Evolutionary conservation across 2,113 vertebrate species (phyloP), one percentile per base, ranked within the genome.

Genomic region (Dicentrarchus labrax): DNA sequence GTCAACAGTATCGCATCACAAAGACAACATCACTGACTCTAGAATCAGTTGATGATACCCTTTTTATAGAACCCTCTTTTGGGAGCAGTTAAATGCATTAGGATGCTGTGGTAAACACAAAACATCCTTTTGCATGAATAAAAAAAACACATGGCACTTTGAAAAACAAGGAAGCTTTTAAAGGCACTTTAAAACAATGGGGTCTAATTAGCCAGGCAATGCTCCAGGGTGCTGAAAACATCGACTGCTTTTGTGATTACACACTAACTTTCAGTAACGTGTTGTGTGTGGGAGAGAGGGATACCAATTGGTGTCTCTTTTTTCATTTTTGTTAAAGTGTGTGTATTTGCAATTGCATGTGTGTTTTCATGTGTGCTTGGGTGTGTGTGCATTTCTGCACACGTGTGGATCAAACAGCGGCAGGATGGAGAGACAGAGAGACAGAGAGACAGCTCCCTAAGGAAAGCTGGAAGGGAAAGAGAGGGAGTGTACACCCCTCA

Each of bases 151-250:
- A 88, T 80, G 80, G 79, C 50, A 74, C 86, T 87, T 92, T 93
- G 86, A 92, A 93, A 93, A 94, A 87, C 84, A 89, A 87, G 93
- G 88, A 93, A 89, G 91, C 90, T 94, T 95, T 94, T 92, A 94
- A 93, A 93, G 87, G 67, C 89, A 92, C 92, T 94, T 93, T 91
- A 88, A 90, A 92, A 94, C 91, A 93, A 94, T 92, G 89, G 89
- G 84, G 78, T 93, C 90, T 95, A 93, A 94, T 95, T 93, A 94
- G 88, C 76, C 77, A 90, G 90, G 89, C 92, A 92, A 92, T 90
- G 92, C 91, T 93, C 90, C 86, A 83, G 90, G 92, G 91, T 88
- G 78, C 75, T 87, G 82, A 91, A 92, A 92, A 92, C 90, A 92
- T 88, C 38, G 86, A 90, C 89, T 88, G 91, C 86, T 80, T 92